Evolutionary conservation across 2,888 invertebrate genomes (phyloP).

Genomic region (Ectemnius cavifrons): DNA sequence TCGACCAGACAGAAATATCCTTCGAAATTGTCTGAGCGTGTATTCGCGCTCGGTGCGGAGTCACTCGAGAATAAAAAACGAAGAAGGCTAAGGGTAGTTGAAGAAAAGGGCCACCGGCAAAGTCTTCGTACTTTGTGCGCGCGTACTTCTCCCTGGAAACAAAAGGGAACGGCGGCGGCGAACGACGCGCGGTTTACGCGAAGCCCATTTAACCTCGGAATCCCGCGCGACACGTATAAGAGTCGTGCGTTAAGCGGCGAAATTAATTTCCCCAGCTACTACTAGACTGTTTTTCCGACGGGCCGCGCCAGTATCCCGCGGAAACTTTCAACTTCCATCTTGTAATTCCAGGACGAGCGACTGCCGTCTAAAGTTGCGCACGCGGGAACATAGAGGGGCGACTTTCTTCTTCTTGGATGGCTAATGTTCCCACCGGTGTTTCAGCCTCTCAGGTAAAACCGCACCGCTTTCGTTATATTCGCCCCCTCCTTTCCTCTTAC

Average conservation of each 20-base stretch:
- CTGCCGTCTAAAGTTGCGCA: slow-evolving; percentile 42
- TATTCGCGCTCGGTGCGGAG: slow-evolving; percentile 10
- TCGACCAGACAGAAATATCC: background rate
- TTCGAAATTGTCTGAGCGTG: slow-evolving; percentile 25
- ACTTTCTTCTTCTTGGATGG: slow-evolving; percentile 15
- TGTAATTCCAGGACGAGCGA: slow-evolving; percentile 49
- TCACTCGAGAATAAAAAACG: slow-evolving; percentile 28
- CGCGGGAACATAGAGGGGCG: slow-evolving; percentile 20
- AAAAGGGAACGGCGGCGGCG: background rate
- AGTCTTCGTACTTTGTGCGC: slow-evolving; percentile 15
- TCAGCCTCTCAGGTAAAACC: slow-evolving; percentile 32
- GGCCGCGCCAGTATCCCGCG: slow-evolving; percentile 40
- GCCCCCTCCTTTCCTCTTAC: background rate
- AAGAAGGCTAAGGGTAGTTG: slow-evolving; percentile 23
- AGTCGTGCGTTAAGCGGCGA: slow-evolving; percentile 50
- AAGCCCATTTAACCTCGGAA: slow-evolving; percentile 44
- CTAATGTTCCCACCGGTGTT: slow-evolving; percentile 4
- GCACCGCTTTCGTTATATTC: slow-evolving; percentile 30
- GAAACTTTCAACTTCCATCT: slow-evolving; percentile 54
- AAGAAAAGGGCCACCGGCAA: slow-evolving; percentile 2
- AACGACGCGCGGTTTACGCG: slow-evolving; percentile 20
- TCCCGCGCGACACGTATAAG: slow-evolving; percentile 29
- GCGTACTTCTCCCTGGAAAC: slow-evolving; percentile 3
- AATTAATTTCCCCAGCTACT: slow-evolving; percentile 53
- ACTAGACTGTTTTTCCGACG: slow-evolving; percentile 43